These are phyloP conservation scores for Okapia johnstoni DNA, from an alignment of 2,113 vertebrate species.

Conservation along the genomic window DNA sequence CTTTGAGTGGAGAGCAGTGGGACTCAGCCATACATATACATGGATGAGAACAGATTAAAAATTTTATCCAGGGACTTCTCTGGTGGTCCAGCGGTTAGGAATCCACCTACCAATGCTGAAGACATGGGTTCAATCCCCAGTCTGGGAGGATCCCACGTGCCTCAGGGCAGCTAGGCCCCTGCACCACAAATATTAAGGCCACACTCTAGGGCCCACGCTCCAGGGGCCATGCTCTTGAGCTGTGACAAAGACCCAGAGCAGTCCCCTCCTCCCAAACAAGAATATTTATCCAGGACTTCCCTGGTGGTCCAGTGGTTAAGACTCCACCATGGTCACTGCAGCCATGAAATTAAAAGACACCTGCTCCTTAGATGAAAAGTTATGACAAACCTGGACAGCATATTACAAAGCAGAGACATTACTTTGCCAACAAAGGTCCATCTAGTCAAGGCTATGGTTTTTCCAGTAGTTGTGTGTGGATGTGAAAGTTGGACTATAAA, in stretches of 20 bases:
- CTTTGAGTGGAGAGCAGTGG: not conserved
- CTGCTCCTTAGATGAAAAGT: not conserved
- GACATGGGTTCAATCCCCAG: not conserved
- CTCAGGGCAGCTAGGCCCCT: not conserved
- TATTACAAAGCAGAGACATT: not conserved
- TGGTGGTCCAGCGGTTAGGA: not conserved
- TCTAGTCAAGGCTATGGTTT: not conserved
- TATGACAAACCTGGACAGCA: not conserved
- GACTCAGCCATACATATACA: not conserved
- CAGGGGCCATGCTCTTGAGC: not conserved
- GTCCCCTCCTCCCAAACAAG: not conserved
- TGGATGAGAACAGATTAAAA: not conserved
- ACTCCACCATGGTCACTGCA: not conserved
- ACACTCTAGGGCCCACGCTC: accelerated
- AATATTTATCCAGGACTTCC: not conserved
- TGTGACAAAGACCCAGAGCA: not conserved
- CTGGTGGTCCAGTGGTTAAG: not conserved
- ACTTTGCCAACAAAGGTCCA: accelerated
- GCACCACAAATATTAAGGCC: not conserved
- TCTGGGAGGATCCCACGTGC: not conserved
- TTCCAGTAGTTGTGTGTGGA: not conserved
- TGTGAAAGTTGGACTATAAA: not conserved
- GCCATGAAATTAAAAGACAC: accelerated
- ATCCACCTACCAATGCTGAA: not conserved
- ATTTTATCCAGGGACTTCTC: not conserved